Base-by-base conservation (phyloP, 2,888 invertebrate species). In the Folsomia candida region DNA sequence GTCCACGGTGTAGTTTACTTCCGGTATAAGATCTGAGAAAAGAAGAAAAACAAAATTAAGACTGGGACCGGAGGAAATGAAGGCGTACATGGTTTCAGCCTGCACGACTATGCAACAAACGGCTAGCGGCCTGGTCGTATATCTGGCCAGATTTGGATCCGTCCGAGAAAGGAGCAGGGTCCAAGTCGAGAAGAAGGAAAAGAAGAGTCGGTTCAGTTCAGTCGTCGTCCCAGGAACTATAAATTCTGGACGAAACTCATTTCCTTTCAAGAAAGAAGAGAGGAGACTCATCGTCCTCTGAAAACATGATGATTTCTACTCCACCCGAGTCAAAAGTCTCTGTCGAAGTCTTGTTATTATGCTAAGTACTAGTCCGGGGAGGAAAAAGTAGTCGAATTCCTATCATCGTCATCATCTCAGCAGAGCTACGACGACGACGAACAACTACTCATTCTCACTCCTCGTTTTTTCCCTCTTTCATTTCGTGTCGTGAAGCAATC, bases 1-100 rank as follows among this genome's bases (percentile, higher is more conserved):
- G 27, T 65, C 65, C n/a, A 74, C 76, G 61, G 76, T 77, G 67
- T 79, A 80, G 76, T 80, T 80, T 37, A 77, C 78, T 68, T 80
- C 80, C 72, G 80, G 77, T 69, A 76, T 74, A 59, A 78, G 70
- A 63, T 78, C 76, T 78, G 27, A 26, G 20, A 29, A 68, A 57
- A 25, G 69, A 20, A 63, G 27, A n/a, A 28, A 29, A 20, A 69
- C 25, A 58, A 64, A 64, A 64, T 47, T 64, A 47, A 64, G 51
- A 51, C 18, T 18, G 51, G 63, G 29, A 62, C 11, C 20, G 29
- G 37, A 62, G 62, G 29, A 29, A n/a, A n/a, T 11, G 57, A 57
- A 57, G 18, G 47, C 9, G n/a, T n/a, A n/a, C n/a, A n/a, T n/a
- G n/a, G n/a, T n/a, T n/a, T n/a, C n/a, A n/a, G n/a, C n/a, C n/a